Base-by-base conservation (phyloP, 2,797 vertebrate genomes). In the Neoniphon sammara region DNA sequence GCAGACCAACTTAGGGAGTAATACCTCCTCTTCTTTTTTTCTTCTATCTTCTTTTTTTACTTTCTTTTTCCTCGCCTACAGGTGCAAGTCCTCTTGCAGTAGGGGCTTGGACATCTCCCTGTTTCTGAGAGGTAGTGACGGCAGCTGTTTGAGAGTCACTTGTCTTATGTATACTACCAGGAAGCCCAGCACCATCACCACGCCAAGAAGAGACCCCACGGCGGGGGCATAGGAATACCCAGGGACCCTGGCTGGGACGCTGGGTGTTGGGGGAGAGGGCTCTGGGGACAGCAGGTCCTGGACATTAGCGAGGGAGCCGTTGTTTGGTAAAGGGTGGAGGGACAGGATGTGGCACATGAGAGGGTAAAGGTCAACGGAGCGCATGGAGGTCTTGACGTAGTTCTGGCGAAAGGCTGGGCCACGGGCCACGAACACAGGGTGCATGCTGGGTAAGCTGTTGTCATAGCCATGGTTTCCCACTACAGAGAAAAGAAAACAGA, bases 391-490 rank as follows among this genome's bases (percentile, higher is more conserved):
- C 83, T 95, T 97, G 68, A 93, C 85, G 69, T 92, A 93, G 4
- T 94, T 94, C 85, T 91, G 94, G 75, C 90, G 95, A 87, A 98
- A 97, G 79, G 95, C 95, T 14, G 97, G 97, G 10, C 97, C 97
- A 0, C 94, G 93, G 52, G 97, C 97, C 77, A 97, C 81, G 60
- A 99, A 96, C 76, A 97, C 90, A 0, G 97, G 95, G 68, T 97
- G 96, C 97, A 97, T 98, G 93, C 95, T 96, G 63, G 91, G 93
- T 14, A 96, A 53, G 11, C 77, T 77, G 91, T 96, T 98, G 93
- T 97, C 93, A 42, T 97, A 98, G 75, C 97, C 97, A 0, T 99
- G 97, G 92, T 98, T 96, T 70, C 97, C 96, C 84, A 94, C 97
- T 99, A 90, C 49, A 73, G 73, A 80, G 62, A 85, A 61, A 87